phyloP scores from a whole-genome alignment of 2,797 vertebrate species.

The Xerus rutilus region DNA sequence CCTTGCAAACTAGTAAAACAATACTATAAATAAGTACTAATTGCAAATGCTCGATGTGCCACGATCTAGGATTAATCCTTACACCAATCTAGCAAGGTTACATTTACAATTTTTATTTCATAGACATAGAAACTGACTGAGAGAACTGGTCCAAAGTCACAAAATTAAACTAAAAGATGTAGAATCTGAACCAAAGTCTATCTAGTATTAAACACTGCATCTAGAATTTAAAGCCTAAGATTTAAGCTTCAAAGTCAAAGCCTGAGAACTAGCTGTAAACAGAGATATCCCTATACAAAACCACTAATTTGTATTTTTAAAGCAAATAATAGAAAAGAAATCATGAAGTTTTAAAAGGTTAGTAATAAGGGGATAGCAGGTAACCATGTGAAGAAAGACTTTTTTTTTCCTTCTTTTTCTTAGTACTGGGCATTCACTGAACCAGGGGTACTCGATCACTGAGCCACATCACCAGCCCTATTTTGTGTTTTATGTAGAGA shows the following conservation, averaged over 20 bases:
- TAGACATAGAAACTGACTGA: neutral
- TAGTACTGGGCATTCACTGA: no score
- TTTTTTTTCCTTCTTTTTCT: no score
- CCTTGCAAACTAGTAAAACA: constrained; percentile 39
- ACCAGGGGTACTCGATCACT: no score
- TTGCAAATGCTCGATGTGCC: neutral
- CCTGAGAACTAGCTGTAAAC: neutral
- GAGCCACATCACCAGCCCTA: no score
- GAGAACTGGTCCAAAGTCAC: neutral
- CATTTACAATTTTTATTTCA: constrained; percentile 22
- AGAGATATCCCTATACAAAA: neutral
- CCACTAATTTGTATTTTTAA: neutral
- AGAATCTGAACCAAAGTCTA: constrained; percentile 22
- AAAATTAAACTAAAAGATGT: neutral
- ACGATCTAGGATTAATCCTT: neutral
- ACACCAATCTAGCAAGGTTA: neutral
- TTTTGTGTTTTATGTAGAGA: no score
- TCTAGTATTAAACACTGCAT: neutral
- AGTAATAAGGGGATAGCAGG: neutral
- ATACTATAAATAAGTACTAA: constrained; percentile 1
- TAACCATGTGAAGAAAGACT: neutral
- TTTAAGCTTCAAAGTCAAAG: constrained; percentile 42
- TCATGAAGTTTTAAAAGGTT: neutral
- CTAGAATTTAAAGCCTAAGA: neutral
- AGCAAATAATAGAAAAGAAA: constrained; percentile 9